Evolutionary conservation across 2,113 vertebrate genomes (phyloP).

Genomic region (Pholis gunnellus): DNA sequence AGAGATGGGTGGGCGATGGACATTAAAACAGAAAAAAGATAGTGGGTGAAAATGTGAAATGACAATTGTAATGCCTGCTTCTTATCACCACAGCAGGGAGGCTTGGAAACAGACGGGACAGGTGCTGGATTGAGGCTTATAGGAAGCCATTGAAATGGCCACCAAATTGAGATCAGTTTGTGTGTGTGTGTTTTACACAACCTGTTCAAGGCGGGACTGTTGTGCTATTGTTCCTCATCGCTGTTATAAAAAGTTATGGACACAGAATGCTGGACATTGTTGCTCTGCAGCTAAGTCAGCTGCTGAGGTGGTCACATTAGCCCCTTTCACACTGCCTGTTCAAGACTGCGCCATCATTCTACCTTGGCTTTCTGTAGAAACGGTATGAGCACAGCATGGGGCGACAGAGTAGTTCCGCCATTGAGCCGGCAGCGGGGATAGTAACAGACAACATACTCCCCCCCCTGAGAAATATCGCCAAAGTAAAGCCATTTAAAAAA

Average conservation of each 20-base stretch:
- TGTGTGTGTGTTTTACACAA: not conserved
- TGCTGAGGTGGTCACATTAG: not conserved
- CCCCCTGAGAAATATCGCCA: not conserved
- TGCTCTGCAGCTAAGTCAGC: not conserved
- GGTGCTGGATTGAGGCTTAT: conserved; percentile 68
- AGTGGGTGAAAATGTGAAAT: conserved; percentile 54
- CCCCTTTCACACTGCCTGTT: not conserved
- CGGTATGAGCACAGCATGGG: not conserved
- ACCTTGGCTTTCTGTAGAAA: not conserved
- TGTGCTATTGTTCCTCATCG: not conserved
- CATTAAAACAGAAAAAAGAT: conserved; percentile 37
- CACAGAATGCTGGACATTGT: not conserved
- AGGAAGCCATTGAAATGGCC: conserved; percentile 67
- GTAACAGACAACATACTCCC: not conserved
- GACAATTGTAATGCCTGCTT: conserved; percentile 54
- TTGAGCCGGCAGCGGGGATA: not conserved
- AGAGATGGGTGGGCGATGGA: conserved; percentile 12
- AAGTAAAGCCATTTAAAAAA: not conserved
- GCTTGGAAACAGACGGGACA: conserved; percentile 73
- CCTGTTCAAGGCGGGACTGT: not conserved
- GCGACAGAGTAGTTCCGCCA: not conserved
- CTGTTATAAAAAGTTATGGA: not conserved
- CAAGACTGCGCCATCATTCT: not conserved
- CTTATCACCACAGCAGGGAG: conserved; percentile 44
- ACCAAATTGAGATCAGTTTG: conserved; percentile 55